Base-by-base conservation (phyloP, 1,140 invertebrate species). In the Bombus pyrosoma region DNA sequence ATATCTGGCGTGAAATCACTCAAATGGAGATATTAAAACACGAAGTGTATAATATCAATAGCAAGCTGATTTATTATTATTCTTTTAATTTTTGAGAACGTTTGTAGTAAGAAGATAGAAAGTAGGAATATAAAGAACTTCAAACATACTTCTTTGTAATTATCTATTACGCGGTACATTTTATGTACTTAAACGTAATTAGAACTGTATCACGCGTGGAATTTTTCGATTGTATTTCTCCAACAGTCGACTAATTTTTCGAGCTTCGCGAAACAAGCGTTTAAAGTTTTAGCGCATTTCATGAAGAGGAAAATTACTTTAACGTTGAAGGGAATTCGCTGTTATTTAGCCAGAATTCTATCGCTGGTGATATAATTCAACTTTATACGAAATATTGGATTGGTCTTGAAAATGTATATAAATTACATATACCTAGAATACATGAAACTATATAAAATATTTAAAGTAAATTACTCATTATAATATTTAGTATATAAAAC, bases 151-250 rank as follows among this genome's bases (percentile, higher is more conserved):
- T 53, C 1, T 53, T 22, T 53, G 47, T 53, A 53, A 53, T 53
- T 71, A 57, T n/a, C 3, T 32, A 2, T 81, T 28, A n/a, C 18
- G 18, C 9, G 41, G 25, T 57, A 22, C 13, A 39, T 39, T 57
- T 69, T 12, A 25, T 15, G 34, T 13, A 9, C 34, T 69, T 34
- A 10, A 32, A 15, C 18, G 32, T 34, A 13, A 37, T 53, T 53
- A n/a, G 15, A 28, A 57, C 57, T 39, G n/a, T 28, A 62, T 1
- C 28, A 62, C 25, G 57, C 34, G 8, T 5, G 34, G 75, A 62
- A 77, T 62, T 77, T 77, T 77, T 41, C 13, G 32, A 75, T 75
- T 37, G 32, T 28, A 62, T 25, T 64, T 62, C 18, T 28, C 68
- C 18, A 57, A 53, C n/a, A 10, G 53, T 3, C n/a, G 25, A 28